Evolutionary conservation across 2,797 vertebrate genomes (phyloP).

Genomic region (Triplophysa bombifrons): DNA sequence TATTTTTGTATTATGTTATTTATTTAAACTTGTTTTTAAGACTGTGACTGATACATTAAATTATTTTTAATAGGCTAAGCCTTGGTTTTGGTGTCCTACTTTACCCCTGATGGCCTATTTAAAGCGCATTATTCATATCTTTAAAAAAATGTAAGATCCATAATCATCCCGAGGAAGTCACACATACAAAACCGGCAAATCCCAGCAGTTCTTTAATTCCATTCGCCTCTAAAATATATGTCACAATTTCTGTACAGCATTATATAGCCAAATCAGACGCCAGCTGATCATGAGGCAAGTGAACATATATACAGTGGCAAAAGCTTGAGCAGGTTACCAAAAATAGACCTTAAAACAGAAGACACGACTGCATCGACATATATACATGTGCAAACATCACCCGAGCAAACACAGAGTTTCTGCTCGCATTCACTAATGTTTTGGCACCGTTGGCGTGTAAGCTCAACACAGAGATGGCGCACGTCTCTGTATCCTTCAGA

Average conservation of each 20-base stretch:
- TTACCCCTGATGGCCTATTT: background rate
- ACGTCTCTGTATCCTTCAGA: slow-evolving; percentile 26
- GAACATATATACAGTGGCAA: slow-evolving; percentile 51
- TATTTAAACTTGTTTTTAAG: slow-evolving; percentile 48
- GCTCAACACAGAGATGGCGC: slow-evolving; percentile 26
- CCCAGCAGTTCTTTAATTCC: slow-evolving; percentile 65
- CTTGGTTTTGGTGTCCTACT: background rate
- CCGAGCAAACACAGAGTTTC: slow-evolving; percentile 16
- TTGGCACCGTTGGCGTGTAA: slow-evolving; percentile 66
- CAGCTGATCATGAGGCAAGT: slow-evolving; percentile 57
- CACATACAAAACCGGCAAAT: slow-evolving; percentile 4
- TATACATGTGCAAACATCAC: slow-evolving; percentile 28
- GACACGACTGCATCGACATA: slow-evolving; percentile 25
- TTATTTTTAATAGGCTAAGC: background rate
- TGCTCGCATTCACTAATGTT: background rate
- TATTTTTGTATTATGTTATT: background rate
- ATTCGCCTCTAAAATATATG: slow-evolving; percentile 75
- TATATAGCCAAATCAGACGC: slow-evolving; percentile 63
- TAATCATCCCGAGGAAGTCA: background rate
- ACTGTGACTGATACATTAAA: slow-evolving; percentile 33
- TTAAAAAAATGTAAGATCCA: background rate
- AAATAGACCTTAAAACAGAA: slow-evolving; percentile 45
- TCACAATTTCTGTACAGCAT: slow-evolving; percentile 75
- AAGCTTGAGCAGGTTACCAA: slow-evolving; percentile 47
- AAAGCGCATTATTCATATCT: background rate